Evolutionary conservation across 1,140 invertebrate species (phyloP), one percentile per base, ranked within the genome.

Genomic region (Drosophila virilis): DNA sequence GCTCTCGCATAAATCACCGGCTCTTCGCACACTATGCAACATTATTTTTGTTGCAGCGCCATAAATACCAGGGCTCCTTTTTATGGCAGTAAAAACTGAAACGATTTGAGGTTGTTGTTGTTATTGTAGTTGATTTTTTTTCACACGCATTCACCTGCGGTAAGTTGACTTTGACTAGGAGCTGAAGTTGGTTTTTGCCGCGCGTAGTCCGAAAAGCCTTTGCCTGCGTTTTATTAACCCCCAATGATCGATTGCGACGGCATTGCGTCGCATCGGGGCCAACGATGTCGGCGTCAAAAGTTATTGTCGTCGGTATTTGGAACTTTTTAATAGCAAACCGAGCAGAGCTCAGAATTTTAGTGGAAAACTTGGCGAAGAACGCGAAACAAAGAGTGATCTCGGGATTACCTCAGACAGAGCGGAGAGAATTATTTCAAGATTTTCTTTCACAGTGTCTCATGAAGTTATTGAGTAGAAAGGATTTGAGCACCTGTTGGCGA

Each of bases 51-150:
- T 68, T 59, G 75, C 65, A 64, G 37, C 70, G 64, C 54, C 61
- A 60, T 65, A 65, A 77, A 77, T 77, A 74, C 55, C 59, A 51
- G 59, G 32, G 59, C 58, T 69, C 46, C 75, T 74, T 74, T 77
- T 74, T 77, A 74, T 77, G 71, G 72, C 71, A 74, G 37, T 77
- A 64, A 74, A 77, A 77, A 77, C 52, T 48, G 58, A 77, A 74
- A 59, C 71, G 64, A 74, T 69, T 74, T 59, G 42, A 74, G 65
- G 64, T 48, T 69, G 22, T 48, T 28, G 46, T 8, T 15, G 7
- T 17, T 7, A 28, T 38, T n/a, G n/a, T n/a, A n/a, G n/a, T n/a
- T n/a, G n/a, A n/a, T 48, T 40, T 51, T 50, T 57, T 61, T 57
- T 38, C n/a, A 15, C 43, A 60, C 64, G 70, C 64, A 73, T 22